Conservation (phyloP, 2,888 invertebrate species). For the Timema podura region DNA sequence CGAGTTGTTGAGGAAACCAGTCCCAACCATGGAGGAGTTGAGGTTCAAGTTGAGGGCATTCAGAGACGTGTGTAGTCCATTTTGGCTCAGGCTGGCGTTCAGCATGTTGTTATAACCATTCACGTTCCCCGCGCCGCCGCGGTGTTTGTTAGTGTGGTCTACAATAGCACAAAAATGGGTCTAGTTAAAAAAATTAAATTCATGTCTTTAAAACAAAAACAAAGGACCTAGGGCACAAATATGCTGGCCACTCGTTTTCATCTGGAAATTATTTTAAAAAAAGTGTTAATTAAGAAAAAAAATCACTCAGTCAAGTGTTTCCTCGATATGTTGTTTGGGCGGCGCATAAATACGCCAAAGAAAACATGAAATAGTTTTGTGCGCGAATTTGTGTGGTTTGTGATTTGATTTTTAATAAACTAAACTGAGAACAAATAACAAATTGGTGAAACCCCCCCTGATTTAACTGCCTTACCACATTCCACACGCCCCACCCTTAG, state of each 20-base stretch:
- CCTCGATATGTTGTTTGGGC: too few relatives aligned
- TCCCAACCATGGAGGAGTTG: conserved; percentile 28
- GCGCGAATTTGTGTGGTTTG: too few relatives aligned
- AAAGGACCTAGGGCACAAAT: neutral
- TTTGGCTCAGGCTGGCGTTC: conserved; percentile 23
- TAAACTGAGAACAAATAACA: too few relatives aligned
- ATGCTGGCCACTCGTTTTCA: neutral
- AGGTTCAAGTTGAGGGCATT: conserved; percentile 27
- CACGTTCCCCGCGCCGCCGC: conserved; percentile 21
- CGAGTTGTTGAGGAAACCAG: conserved; percentile 33
- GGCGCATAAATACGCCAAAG: too few relatives aligned
- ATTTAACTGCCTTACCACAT: too few relatives aligned
- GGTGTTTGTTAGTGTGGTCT: conserved; percentile 29
- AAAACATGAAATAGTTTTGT: too few relatives aligned
- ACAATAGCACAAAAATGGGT: conserved; percentile 8
- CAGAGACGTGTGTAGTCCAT: conserved; percentile 28
- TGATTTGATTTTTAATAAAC: too few relatives aligned
- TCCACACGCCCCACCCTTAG: too few relatives aligned
- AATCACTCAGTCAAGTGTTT: too few relatives aligned
- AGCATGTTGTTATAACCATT: conserved; percentile 24
- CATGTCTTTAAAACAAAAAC: neutral
- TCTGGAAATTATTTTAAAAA: neutral
- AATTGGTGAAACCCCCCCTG: too few relatives aligned
- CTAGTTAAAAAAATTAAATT: neutral
- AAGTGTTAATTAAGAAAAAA: conserved; percentile 14